Base-by-base conservation (phyloP, 2,113 vertebrate species). In the Phaetusa simplex region DNA sequence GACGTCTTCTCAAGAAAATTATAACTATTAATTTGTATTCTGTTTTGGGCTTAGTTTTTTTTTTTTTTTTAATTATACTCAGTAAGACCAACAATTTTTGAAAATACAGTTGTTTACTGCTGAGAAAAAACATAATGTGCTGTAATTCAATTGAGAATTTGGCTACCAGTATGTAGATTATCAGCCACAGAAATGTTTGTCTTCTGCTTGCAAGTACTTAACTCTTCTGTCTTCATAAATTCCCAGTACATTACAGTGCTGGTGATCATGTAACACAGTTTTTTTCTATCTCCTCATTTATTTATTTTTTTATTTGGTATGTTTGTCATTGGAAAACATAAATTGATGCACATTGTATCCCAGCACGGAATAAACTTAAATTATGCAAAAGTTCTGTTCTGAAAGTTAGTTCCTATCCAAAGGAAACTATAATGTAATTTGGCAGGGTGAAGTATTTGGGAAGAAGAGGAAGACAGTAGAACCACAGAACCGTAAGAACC, bases 221-320 rank as follows among this genome's bases (percentile, higher is more conserved):
- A 36, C 3, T 52, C 12, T 73, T 70, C 8, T 58, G 18, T 36
- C 32, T 71, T 91, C 38, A 43, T 61, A 55, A 82, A 62, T 70
- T 73, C 14, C 9, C 2, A 1, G 4, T 14, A 38, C 1, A 2
- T 62, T 82, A 49, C 9, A 40, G 11, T 40, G 18, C 6, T 38
- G n/a, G 24, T 58, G 24, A 23, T 84, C 17, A 52, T 11, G 16
- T 43, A 55, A 73, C 7, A 55, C 16, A 15, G 2, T 55, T 67
- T 72, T 36, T 65, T 20, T 7, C 12, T 20, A 6, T 6, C 2
- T 65, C 45, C 0, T 2, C 4, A 0, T 24, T 47, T 26, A 8
- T 52, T 29, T 27, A 52, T 55, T 59, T 59, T 59, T 32, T 23
- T 9, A 29, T 53, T 76, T 36, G 7, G 4, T 77, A 6, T 29